Conservation (phyloP, 2,113 vertebrate species). For the Microtus oregoni region DNA sequence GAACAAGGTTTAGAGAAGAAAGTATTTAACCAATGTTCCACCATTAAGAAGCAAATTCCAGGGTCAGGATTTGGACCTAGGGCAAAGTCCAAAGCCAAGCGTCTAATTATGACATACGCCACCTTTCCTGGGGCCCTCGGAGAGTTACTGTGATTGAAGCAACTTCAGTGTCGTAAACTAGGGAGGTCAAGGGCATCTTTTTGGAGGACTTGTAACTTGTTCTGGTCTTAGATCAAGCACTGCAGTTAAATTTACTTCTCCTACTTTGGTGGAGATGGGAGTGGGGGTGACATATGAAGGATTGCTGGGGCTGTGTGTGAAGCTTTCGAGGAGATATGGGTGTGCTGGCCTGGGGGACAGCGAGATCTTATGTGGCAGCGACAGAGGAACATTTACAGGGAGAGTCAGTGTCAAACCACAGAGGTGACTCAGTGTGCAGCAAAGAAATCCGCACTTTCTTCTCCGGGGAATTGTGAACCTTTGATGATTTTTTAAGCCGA, state of each 20-base stretch:
- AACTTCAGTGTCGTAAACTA: background rate
- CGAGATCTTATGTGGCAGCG: too few species aligned
- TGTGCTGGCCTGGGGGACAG: too few species aligned
- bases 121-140: background rate
- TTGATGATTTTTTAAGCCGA: slow-evolving; percentile 61
- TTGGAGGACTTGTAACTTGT: background rate
- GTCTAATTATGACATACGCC: background rate
- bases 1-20: background rate
- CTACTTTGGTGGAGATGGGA: background rate
- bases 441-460: slow-evolving; percentile 22
- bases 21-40: slow-evolving; percentile 24
- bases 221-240: background rate
- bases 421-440: background rate
- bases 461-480: slow-evolving; percentile 6
- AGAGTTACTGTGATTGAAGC: background rate
- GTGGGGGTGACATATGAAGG: background rate
- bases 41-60: slow-evolving; percentile 43
- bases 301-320: background rate
- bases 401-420: background rate
- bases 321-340: background rate
- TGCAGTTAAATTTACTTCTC: background rate
- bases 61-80: slow-evolving; percentile 7
- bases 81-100: background rate
- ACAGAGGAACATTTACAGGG: background rate
- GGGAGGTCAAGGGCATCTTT: slow-evolving; percentile 24